These are phyloP conservation scores for Cryptocephalus moraei DNA, from an alignment of 2,888 invertebrate genomes.

Conservation along the genomic window DNA sequence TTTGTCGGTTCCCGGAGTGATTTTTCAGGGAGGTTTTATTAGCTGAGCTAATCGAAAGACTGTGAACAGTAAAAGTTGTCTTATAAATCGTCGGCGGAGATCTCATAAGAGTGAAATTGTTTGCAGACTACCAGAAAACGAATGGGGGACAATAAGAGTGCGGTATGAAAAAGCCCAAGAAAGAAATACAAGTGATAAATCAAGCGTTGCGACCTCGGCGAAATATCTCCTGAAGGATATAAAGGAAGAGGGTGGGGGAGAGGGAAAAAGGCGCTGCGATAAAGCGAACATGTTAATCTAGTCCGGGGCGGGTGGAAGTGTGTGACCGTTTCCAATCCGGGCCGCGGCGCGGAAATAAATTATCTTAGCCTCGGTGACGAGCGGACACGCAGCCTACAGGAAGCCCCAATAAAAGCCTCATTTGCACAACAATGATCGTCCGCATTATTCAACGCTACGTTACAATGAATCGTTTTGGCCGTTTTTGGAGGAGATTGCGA, in stretches of 20 bases:
- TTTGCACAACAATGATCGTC: constrained; percentile 37
- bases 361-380: neutral
- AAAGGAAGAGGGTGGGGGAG: neutral
- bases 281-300: constrained; percentile 14
- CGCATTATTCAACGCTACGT: constrained; percentile 28
- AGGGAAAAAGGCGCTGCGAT: constrained; percentile 11
- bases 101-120: too few relatives aligned
- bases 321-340: neutral
- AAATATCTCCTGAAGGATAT: neutral
- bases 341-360: neutral
- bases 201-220: neutral
- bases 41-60: too few relatives aligned
- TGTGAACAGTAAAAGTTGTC: too few relatives aligned
- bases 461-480: neutral
- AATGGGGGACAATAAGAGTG: too few relatives aligned
- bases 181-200: neutral
- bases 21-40: too few relatives aligned
- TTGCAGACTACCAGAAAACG: too few relatives aligned
- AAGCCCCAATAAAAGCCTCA: constrained; percentile 36
- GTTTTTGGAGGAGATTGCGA: constrained; percentile 7
- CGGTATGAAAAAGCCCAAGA: neutral
- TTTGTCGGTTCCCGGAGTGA: too few relatives aligned
- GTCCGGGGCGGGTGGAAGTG: neutral
- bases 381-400: constrained; percentile 9
- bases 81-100: too few relatives aligned